Percentiles rank a stretch among this genome's conserved stretches.
Evolutionary conservation across 2,888 invertebrate species (phyloP).

Genomic region (Latrodectus elegans): DNA sequence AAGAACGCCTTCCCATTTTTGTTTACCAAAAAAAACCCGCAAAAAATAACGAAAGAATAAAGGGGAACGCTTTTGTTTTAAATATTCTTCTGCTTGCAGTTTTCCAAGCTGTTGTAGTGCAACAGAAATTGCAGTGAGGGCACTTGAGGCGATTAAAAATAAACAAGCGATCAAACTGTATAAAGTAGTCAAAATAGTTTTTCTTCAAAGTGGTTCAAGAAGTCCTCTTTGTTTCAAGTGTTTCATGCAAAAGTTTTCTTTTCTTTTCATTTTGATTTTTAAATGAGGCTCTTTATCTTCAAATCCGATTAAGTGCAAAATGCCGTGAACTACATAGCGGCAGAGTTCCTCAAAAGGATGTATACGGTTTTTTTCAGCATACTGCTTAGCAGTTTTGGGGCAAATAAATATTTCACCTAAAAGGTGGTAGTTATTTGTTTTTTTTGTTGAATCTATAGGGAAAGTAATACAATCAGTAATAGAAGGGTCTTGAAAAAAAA

Average conservation of each 20-base stretch:
- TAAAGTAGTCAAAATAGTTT: neutral
- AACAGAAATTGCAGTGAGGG: neutral
- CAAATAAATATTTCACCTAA: neutral
- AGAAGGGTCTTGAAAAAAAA: no score
- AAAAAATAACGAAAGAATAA: no score
- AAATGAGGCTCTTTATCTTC: neutral
- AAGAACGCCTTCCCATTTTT: no score
- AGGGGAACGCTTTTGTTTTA: no score
- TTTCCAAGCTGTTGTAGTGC: neutral
- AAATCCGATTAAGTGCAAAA: constrained; percentile 1
- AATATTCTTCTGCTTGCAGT: no score
- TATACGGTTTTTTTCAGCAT: neutral
- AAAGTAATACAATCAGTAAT: no score
- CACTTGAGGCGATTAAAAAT: neutral
- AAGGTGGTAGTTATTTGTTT: neutral
- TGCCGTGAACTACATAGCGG: neutral
- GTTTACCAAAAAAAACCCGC: no score
- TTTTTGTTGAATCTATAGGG: no score
- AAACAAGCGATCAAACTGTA: neutral
- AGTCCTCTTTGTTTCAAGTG: neutral
- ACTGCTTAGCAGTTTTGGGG: neutral
- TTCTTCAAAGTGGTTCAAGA: neutral
- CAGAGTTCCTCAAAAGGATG: neutral
- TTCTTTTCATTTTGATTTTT: neutral
- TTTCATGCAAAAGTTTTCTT: neutral